Conservation (phyloP, 2,888 invertebrate species). For the Xylota segnis region DNA sequence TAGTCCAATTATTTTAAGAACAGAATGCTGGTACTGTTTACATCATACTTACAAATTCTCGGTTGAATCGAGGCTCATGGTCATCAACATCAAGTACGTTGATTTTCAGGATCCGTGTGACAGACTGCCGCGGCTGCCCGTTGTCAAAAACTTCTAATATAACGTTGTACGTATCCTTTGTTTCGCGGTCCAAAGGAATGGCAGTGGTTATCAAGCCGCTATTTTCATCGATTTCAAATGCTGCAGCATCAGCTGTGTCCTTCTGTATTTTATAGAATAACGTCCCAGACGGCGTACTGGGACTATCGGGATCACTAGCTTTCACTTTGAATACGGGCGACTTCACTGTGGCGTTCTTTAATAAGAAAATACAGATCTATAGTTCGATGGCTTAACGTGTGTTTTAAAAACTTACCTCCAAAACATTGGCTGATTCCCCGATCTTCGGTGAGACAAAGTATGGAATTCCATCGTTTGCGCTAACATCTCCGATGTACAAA, state of each 20-base stretch:
- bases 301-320: constrained; percentile 92
- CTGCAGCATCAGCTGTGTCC: constrained; percentile 87
- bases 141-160: constrained; percentile 91
- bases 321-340: constrained; percentile 91
- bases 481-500: constrained; percentile 91
- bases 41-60: constrained; percentile 87
- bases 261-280: constrained; percentile 90
- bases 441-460: constrained; percentile 89
- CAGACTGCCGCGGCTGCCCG: constrained; percentile 91
- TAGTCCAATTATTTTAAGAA: too few species aligned
- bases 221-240: constrained; percentile 88
- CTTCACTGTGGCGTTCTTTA: constrained; percentile 89
- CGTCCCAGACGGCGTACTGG: constrained; percentile 90
- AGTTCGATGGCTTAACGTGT: neutral
- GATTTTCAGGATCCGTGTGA: constrained; percentile 89
- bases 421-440: constrained; percentile 89
- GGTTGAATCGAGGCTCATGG: constrained; percentile 89
- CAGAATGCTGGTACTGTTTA: too few species aligned
- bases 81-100: constrained; percentile 91
- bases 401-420: constrained; percentile 86
- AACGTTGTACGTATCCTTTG: constrained; percentile 90
- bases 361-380: constrained; percentile 71
- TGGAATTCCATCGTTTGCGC: constrained; percentile 92
- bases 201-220: constrained; percentile 91
- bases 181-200: constrained; percentile 90